Conservation (phyloP, 2,888 invertebrate genomes). For the Epsilonema sp. region DNA sequence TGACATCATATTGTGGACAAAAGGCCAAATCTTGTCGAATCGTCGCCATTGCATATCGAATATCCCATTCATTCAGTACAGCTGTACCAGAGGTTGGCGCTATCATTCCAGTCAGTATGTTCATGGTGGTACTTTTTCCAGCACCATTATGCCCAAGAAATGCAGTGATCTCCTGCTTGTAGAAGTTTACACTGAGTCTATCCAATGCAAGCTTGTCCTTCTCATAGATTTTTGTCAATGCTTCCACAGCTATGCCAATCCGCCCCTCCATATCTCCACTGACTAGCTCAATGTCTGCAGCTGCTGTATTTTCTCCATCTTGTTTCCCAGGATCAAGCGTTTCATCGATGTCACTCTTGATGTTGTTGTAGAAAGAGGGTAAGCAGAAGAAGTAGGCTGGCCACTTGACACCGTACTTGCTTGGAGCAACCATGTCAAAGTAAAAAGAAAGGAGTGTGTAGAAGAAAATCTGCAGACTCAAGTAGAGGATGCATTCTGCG, state of each 20-base stretch:
- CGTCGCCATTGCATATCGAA: not conserved
- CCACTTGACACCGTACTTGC: not conserved
- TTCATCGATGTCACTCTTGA: not conserved
- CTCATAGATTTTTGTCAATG: conserved; percentile 2
- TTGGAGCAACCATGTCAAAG: not conserved
- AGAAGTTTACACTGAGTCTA: not conserved
- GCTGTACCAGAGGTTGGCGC: conserved; percentile 1
- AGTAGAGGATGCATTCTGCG: not conserved
- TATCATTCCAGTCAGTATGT: conserved; percentile 4
- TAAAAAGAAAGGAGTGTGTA: not conserved
- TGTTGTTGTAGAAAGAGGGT: not conserved
- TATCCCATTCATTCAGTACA: not conserved
- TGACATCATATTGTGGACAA: conserved; percentile 9
- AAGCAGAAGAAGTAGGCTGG: not conserved
- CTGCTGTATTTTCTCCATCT: not conserved
- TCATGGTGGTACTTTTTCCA: conserved; percentile 7
- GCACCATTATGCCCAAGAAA: conserved; percentile 6
- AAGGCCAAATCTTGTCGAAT: conserved; percentile 1
- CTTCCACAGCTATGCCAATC: not conserved
- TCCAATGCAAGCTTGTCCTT: not conserved
- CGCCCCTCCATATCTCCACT: not conserved
- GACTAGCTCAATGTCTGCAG: not conserved
- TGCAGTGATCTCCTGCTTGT: conserved; percentile 4
- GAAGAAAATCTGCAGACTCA: not conserved
- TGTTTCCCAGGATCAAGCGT: not conserved